Evolutionary conservation across 2,797 vertebrate species (phyloP).

Genomic region (Anabacerthia variegaticeps): DNA sequence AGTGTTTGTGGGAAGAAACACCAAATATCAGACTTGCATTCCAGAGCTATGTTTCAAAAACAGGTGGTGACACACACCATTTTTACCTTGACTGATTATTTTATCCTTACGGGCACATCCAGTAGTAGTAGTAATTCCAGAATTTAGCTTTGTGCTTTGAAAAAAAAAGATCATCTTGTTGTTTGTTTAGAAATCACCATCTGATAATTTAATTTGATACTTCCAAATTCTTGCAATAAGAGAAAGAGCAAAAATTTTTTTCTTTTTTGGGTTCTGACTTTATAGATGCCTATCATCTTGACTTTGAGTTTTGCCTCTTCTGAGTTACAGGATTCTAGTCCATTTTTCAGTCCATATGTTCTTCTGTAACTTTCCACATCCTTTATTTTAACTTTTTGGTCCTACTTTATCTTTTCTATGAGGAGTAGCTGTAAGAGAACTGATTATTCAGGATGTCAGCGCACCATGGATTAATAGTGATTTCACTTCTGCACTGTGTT

Average conservation of each 20-base stretch:
- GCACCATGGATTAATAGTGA: background rate
- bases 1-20: background rate
- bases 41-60: fast-evolving
- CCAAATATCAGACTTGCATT: background rate
- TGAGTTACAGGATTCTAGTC: background rate
- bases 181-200: background rate
- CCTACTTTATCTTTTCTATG: background rate
- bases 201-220: background rate
- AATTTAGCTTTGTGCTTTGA: background rate
- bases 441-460: background rate
- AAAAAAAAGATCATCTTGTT: background rate
- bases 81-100: background rate
- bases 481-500: background rate
- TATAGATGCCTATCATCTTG: background rate
- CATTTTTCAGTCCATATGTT: background rate
- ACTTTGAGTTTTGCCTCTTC: background rate
- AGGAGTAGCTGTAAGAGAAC: background rate
- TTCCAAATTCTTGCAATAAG: background rate
- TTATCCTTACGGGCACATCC: background rate
- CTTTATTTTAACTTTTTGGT: background rate
- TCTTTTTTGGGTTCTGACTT: background rate
- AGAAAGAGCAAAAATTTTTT: background rate
- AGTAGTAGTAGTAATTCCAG: background rate
- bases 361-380: background rate
- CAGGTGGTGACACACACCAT: background rate